Percentiles rank a stretch among this genome's conserved stretches.
Conservation (phyloP, 2,888 invertebrate genomes). For the Salpingus planirostris region DNA sequence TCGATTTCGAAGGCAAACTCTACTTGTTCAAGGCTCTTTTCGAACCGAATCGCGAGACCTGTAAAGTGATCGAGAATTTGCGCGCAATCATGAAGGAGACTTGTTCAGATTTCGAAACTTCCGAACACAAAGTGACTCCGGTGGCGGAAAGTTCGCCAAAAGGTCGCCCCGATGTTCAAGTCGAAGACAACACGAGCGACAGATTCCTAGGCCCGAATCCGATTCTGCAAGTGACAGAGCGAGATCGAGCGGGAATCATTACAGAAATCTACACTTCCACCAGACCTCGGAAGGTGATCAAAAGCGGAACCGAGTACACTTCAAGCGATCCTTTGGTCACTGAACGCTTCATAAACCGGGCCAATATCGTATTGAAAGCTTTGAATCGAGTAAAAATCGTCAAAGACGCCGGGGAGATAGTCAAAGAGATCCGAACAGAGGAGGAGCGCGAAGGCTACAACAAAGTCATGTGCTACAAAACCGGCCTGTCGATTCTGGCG, state of each 20-base stretch:
- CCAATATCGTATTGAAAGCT: constrained; percentile 53
- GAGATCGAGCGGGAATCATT: constrained; percentile 33
- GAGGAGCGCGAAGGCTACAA: constrained; percentile 30
- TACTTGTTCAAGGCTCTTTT: constrained; percentile 10
- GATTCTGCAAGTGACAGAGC: constrained; percentile 16
- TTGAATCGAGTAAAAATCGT: constrained; percentile 53
- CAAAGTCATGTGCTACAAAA: constrained; percentile 55
- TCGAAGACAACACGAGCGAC: constrained; percentile 6
- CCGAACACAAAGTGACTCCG: no score
- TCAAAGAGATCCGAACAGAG: constrained; percentile 45
- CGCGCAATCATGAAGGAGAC: no score
- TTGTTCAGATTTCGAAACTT: no score
- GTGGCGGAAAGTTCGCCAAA: no score
- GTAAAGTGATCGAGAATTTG: no score
- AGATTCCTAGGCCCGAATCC: constrained; percentile 30
- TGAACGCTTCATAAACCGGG: constrained; percentile 44
- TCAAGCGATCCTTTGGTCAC: constrained; percentile 2
- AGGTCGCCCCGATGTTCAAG: background rate
- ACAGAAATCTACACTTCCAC: constrained; percentile 34
- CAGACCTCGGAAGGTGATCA: constrained; percentile 13
- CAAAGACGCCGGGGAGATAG: constrained; percentile 45
- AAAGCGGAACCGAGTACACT: background rate
- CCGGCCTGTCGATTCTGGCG: constrained; percentile 51
- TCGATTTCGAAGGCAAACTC: no score
- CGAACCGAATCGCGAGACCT: constrained; percentile 1